Base-by-base conservation (phyloP, 1,140 invertebrate species). In the Hydropsyche tenuis region DNA sequence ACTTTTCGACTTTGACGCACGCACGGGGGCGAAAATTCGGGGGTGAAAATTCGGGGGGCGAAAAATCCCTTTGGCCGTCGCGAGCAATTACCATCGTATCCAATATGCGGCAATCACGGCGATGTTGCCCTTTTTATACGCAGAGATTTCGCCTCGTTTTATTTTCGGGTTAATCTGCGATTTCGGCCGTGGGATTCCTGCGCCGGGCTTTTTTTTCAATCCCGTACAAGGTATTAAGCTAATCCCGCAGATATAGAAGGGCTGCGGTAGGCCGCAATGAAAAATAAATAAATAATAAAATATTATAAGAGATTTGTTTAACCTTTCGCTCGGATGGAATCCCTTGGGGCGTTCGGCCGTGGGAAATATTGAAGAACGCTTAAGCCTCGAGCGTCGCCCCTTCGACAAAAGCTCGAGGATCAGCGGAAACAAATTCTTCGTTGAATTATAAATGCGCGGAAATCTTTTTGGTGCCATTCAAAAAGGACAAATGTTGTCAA, bases 101-200 rank as follows among this genome's bases (percentile, higher is more conserved):
- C 68, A 70, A 70, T 70, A 70, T 70, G 51, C 56, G 23, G 69
- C 69, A 71, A 71, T 71, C 51, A 71, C n/a, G 69, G 27, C n/a
- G n/a, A 22, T n/a, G n/a, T n/a, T 37, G 30, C 9, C 30, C 30
- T 37, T 37, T 37, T 9, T 37, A 9, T 9, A 9, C n/a, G 9
- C 3, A 37, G 30, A 9, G 30, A 37, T 37, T 4, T n/a, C n/a
- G n/a, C n/a, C 30, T 37, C 30, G 30, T 9, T 53, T 72, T 72
- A 53, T 72, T 72, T 63, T 48, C 56, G 68, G 68, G 60, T 72
- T 64, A 63, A 72, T 64, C 70, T 64, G 56, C 51, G 70, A 72
- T 72, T 72, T 72, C 56, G 53, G 46, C 27, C 56, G 70, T 72
- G 48, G 43, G 68, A 70, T 70, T 70, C 68, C 68, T 56, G 43